Base-by-base conservation (phyloP, 2,888 invertebrate genomes). In the Scaptomyza caliginosa region DNA sequence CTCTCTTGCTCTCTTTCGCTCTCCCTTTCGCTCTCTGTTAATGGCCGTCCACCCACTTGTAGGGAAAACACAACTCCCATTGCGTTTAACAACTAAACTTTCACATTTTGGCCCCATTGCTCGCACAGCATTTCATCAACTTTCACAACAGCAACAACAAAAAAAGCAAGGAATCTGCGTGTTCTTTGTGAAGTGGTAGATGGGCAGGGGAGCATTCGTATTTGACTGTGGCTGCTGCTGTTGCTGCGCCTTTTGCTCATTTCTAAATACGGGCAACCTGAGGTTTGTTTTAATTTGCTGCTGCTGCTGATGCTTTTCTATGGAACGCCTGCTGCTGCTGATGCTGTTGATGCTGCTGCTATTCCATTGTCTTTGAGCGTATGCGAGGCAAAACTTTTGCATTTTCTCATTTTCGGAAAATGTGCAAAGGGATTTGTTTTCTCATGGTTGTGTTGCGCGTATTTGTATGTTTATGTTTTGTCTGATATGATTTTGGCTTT, bases 391-490 rank as follows among this genome's bases (percentile, higher is more conserved):
- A 87, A 83, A 86, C 86, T 84, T 84, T 84, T 69, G 84, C 88
- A 86, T 84, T 88, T 84, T 88, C 88, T 84, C 83, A 84, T 84
- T 84, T 84, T 86, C 86, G 56, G 86, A 88, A 84, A 84, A 84
- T 84, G 88, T 84, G 83, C 83, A 84, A 86, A 88, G 88, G 83
- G 83, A 84, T 84, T 84, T 84, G 88, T 72, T 80, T 83, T 88
- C 34, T 88, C 83, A 88, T 86, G 86, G 67, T 39, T 82, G 48
- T 56, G 74, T 38, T 67, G 69, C 86, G 75, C 60, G 80, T 58
- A 83, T 80, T 77, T 75, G 74, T 85, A 69, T 74, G 85, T 71
- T 85, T 85, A 74, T 85, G 86, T 65, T 76, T 79, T 78, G 74
- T 74, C 64, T 86, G 86, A 86, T 83, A 81, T 86, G 86, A 86